phyloP scores from a whole-genome alignment of 2,113 vertebrate genomes.

The Carassius carassius region DNA sequence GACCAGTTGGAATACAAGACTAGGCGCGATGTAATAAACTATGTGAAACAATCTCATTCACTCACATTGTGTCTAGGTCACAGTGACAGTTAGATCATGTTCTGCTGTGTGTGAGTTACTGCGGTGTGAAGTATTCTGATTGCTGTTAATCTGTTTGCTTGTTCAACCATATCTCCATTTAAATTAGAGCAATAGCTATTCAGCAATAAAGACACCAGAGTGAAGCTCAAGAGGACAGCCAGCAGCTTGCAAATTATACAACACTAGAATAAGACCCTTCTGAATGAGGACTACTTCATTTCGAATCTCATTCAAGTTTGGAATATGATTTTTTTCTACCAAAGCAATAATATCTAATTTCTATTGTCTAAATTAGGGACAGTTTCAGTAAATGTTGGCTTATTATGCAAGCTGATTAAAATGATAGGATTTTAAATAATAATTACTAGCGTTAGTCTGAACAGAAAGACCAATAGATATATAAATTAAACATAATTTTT shows the following conservation, averaged over 20 bases:
- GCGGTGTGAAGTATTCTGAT: conserved; percentile 22
- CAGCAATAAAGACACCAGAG: conserved; percentile 3
- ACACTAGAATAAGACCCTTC: background rate
- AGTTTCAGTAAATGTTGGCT: background rate
- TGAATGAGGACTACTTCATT: background rate
- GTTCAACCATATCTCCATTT: conserved; percentile 28
- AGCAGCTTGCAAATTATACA: conserved; percentile 10
- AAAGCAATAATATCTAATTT: background rate
- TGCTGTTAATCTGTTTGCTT: conserved; percentile 36
- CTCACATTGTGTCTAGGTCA: conserved; percentile 21
- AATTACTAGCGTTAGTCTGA: background rate
- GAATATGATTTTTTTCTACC: background rate
- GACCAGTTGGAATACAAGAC: background rate
- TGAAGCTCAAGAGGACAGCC: conserved; percentile 29
- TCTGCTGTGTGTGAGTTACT: conserved; percentile 20
- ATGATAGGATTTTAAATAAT: background rate
- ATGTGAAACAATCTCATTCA: conserved; percentile 5
- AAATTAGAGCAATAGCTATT: conserved; percentile 21
- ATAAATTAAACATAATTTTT: background rate
- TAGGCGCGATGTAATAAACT: background rate
- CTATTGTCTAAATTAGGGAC: background rate
- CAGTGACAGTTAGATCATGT: conserved; percentile 7
- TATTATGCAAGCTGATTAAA: too few relatives aligned
- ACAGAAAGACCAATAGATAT: background rate
- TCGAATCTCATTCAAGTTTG: conserved; percentile 12